Base-by-base conservation (phyloP, 2,797 vertebrate species). In the Acipenser transmontanus region DNA sequence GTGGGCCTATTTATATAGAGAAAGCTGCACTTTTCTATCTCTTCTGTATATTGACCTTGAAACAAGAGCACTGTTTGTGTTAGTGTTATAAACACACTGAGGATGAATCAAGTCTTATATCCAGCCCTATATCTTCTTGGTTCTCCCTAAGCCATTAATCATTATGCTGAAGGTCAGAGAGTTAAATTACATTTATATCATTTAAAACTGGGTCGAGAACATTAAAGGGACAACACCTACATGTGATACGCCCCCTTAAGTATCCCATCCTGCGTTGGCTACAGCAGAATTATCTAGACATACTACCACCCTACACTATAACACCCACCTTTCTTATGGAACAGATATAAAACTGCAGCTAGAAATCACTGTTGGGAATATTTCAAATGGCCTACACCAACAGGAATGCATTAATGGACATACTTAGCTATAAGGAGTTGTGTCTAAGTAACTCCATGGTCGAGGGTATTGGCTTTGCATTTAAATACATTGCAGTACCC, bases 181-280 rank as follows among this genome's bases (percentile, higher is more conserved):
- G 60, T 17, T 61, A 20, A 61, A 61, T 54, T 54, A 9, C 52
- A 54, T 61, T 47, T 61, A 17, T 20, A 34, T 61, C 7, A 61
- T 61, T 61, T 61, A 61, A 57, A 61, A 61, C 17, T 34, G 60
- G 60, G 52, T 34, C 8, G 47, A 61, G 17, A 61, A 12, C 60
- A 47, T 61, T 34, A 61, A 61, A 61, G 60, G 2, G 7, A 9
- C 12, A 8, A 61, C 8, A 34, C 60, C 17, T 34, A 47, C 60
- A 61, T 34, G 8, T 47, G 47, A 10, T 34, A 47, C 60, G 34
- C 7, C 8, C 60, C 60, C 60, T 47, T 34, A 61, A 61, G 60
- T 34, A 61, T 7, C 60, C 7, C 60, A 17, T 20, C 34, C 34
- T 34, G 34, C 34, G 2, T 34, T 34, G 34, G 34, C 34, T 34